Evolutionary conservation across 2,888 invertebrate genomes (phyloP), one percentile per base, ranked within the genome.

Genomic region (Nemotelus nigrinus): DNA sequence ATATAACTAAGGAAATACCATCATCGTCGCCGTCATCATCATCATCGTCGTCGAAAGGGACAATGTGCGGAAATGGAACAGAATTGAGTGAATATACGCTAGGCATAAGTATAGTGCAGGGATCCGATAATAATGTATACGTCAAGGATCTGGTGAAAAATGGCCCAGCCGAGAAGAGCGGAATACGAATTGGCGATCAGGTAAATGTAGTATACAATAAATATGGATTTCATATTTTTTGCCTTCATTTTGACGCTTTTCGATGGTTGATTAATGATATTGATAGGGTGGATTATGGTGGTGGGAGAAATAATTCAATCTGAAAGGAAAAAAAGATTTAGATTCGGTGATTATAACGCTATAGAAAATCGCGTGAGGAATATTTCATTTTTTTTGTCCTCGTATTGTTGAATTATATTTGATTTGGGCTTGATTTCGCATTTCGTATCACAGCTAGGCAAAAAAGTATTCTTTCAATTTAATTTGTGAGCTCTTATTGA

Each of bases 41-140:
- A 25, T 25, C 25, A 25, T 25, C 25, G 25, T 25, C 25, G 5
- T 47, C 70, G 7, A 43, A 0, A n/a, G 39, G 5, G 50, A 53
- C 45, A 10, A 3, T 10, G 10, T 41, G 4, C 4, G 65, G 65
- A 65, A 45, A 25, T 8, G 44, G 43, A 53, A 77, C 77, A 67
- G 79, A 79, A 76, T 75, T 71, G 53, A 58, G 74, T 71, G 78
- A 79, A 55, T 80, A 79, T 43, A 81, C 81, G 6, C 78, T 82
- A 48, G 82, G 82, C n/a, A 82, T 82, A 53, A 81, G 81, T 64
- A 81, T 82, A 70, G 78, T 82, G 10, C 81, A 81, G 77, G 82
- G 82, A 41, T 78, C 80, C 39, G 81, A 81, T 76, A 81, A 81
- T 74, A 81, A 81, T 77, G 81, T 82, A 64, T 82, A 82, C 77